Base-by-base conservation (phyloP, 2,888 invertebrate genomes). In the Amphipyra berbera region DNA sequence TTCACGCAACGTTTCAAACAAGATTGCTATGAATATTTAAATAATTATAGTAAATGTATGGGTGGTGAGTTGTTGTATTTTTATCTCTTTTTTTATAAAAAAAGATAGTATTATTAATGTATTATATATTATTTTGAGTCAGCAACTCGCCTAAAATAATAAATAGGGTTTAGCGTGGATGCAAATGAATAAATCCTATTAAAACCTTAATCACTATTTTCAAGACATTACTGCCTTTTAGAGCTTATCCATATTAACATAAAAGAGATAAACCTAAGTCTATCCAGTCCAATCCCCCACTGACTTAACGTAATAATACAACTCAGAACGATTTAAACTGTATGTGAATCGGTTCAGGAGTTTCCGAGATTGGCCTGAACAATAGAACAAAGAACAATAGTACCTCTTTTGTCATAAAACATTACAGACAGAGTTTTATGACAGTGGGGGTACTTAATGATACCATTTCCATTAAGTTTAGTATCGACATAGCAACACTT, bases 351-450 rank as follows among this genome's bases (percentile, higher is more conserved):
- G 64, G 73, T 73, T 68, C 62, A 73, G 73, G 50, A 58, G 66
- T 72, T 76, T 65, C 64, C 62, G 62, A 71, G 74, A 71, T 68
- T 57, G 55, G n/a, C 13, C 50, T 42, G 44, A 67, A 79, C 78
- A 79, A 79, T 79, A 40, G 78, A 75, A 79, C 79, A 78, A 75
- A 77, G 77, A 70, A 77, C 78, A 78, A 78, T 78, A 76, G 68
- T 71, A 56, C 48, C 60, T 68, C 58, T 66, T 79, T 73, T 75
- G 67, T 74, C 72, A 67, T 77, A 70, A 77, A 73, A 69, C 69
- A 69, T 76, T 63, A 65, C 62, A 52, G 67, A 57, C 57, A 65
- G 47, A 63, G 56, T 61, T 68, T 73, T 66, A 65, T 75, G 74
- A 52, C 61, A 74, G 68, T 46, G 58, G 52, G 57, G 63, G 60